These are phyloP conservation scores for Solea solea DNA, from an alignment of 2,113 vertebrate species.

Conservation along the genomic window DNA sequence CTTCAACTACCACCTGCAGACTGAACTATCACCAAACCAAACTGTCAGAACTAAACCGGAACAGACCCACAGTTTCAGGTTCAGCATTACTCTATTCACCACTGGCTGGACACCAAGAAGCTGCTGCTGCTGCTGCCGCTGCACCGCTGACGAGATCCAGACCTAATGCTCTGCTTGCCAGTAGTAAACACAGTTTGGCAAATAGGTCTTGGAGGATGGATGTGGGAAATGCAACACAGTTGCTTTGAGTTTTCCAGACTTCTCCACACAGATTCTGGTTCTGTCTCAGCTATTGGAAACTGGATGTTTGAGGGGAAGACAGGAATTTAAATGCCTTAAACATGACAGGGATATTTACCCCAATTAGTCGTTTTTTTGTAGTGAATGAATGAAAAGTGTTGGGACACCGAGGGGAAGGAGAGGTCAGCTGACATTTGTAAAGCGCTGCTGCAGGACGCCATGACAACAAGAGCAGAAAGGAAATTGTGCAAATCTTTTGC, in stretches of 20 bases:
- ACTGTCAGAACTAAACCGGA: conserved; percentile 17
- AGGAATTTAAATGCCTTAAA: neutral
- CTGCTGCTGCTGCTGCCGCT: neutral
- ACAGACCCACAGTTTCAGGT: neutral
- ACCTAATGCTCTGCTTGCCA: conserved; percentile 31
- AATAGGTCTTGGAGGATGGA: conserved; percentile 6
- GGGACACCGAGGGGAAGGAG: neutral
- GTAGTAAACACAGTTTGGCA: conserved; percentile 48
- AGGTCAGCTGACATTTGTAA: conserved; percentile 10
- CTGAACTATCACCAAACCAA: neutral
- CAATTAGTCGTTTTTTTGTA: conserved; percentile 16
- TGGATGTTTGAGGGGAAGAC: neutral
- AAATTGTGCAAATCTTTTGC: neutral
- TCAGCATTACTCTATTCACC: conserved; percentile 17
- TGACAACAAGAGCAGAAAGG: neutral
- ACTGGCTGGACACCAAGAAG: conserved; percentile 47
- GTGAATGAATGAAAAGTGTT: conserved; percentile 5
- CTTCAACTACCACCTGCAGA: too few relatives aligned
- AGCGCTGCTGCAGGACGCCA: neutral
- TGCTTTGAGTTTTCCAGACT: conserved; percentile 12
- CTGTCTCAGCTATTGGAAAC: conserved; percentile 1
- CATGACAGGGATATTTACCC: conserved; percentile 13
- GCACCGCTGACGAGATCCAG: conserved; percentile 51
- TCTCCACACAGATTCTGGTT: conserved; percentile 10
- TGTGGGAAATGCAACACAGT: conserved; percentile 35